These are phyloP conservation scores for Felis chaus DNA, from an alignment of 2,113 vertebrate species.

Conservation along the genomic window DNA sequence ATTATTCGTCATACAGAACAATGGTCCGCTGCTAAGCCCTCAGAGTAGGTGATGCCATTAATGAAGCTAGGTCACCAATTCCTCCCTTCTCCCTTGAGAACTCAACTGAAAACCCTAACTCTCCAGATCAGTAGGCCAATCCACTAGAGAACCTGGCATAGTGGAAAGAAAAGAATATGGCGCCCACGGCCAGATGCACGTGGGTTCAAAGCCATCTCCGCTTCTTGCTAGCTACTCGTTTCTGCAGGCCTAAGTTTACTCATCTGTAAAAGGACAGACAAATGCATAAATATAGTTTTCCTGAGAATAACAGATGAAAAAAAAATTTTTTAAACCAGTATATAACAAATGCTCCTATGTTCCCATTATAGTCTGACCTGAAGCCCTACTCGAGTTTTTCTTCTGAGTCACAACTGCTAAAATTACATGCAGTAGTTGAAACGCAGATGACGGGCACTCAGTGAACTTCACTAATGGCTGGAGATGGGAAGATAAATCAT, in stretches of 20 bases:
- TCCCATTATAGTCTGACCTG: neutral
- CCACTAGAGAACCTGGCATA: rapidly evolving
- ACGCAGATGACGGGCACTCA: neutral
- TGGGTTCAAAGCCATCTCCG: neutral
- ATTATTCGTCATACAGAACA: neutral
- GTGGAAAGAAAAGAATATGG: neutral
- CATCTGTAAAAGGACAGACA: neutral
- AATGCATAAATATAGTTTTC: neutral
- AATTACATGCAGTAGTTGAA: neutral
- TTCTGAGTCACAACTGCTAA: neutral
- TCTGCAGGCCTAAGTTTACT: neutral
- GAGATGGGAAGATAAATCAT: neutral
- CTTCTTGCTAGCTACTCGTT: neutral
- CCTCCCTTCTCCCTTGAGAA: neutral
- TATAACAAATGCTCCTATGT: neutral
- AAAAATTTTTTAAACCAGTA: neutral
- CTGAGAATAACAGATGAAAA: neutral
- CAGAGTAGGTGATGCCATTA: neutral
- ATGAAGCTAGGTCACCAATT: neutral
- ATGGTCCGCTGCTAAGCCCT: neutral
- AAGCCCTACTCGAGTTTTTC: neutral
- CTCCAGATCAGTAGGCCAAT: neutral
- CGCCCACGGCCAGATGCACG: rapidly evolving
- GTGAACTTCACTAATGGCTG: neutral
- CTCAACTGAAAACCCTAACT: neutral